phyloP scores from a whole-genome alignment of 2,113 vertebrate genomes.

The Cyanocitta stelleri region DNA sequence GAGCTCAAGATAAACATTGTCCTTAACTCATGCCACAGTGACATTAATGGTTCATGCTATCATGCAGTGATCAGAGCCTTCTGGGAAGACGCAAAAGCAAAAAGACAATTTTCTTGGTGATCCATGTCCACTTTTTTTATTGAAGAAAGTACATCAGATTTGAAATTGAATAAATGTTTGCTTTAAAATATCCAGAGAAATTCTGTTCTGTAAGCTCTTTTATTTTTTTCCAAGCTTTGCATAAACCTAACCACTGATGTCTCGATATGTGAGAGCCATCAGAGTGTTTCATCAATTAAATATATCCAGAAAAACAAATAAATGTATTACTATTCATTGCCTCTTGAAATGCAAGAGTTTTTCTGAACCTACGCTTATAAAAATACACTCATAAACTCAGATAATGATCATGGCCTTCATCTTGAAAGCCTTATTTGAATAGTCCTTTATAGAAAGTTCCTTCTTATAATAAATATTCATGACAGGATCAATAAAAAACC shows the following conservation, averaged over 20 bases:
- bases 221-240: neutral
- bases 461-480: neutral
- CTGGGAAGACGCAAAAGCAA: neutral
- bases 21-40: constrained; percentile 5
- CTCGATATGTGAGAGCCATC: neutral
- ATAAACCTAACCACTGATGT: neutral
- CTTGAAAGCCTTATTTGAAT: neutral
- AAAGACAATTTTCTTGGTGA: neutral
- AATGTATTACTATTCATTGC: neutral
- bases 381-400: neutral
- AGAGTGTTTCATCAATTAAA: neutral
- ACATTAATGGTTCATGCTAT: neutral
- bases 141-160: neutral
- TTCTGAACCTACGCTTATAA: neutral
- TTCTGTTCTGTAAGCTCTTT: neutral
- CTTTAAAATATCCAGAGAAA: neutral
- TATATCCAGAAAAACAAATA: neutral
- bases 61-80: neutral
- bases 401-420: neutral
- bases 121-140: neutral
- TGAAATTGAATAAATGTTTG: neutral
- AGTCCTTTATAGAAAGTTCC: neutral
- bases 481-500: neutral
- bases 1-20: neutral
- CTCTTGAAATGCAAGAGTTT: neutral